Base-by-base conservation (phyloP, 2,113 vertebrate species). In the Aspidoscelis tigris region DNA sequence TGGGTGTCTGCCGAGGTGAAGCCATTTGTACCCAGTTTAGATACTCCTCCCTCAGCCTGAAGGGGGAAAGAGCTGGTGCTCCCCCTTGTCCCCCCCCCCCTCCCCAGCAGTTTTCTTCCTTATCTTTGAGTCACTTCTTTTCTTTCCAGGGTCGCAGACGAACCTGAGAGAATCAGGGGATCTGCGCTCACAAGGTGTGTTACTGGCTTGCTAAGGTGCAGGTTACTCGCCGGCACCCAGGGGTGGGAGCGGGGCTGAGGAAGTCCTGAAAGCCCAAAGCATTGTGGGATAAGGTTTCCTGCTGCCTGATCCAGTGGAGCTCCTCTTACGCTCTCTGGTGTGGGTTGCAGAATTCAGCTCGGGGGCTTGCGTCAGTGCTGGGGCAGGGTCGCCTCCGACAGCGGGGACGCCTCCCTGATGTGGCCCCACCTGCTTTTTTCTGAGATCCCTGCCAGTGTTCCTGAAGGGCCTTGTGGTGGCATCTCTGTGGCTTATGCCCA, bases 111-210 rank as follows among this genome's bases (percentile, higher is more conserved):
- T 1, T 41, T n/a, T 5, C 3, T 21, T 50, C 70, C 41, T 74
- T 4, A 43, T 41, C 11, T 1, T 39, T 58, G 3, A 2, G 18
- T 11, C 55, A 10, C 11, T 68, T 70, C 64, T 33, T 70, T 2
- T 64, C 4, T 20, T 44, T 24, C n/a, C 82, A 98, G 98, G 98
- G 97, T 98, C 98, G 72, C 98, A 98, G 97, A 98, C 98, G 97
- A 98, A 98, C 96, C 97, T 98, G 98, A 98, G 98, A 96, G 98
- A 98, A 96, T 98, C 98, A 92, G 97, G 97, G 96, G 98, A 98
- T 95, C 98, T 98, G 96, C 97, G 98, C 92, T 98, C 98, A 96
- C 98, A 98, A 97, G 97, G 97, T 98, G 79, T 93, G 53, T 43
- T 24, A 11, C 53, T 16, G 3, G 3, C 72, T 44, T 24, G 39